Base-by-base conservation (phyloP, 2,797 vertebrate genomes). In the Okamejei kenojei region DNA sequence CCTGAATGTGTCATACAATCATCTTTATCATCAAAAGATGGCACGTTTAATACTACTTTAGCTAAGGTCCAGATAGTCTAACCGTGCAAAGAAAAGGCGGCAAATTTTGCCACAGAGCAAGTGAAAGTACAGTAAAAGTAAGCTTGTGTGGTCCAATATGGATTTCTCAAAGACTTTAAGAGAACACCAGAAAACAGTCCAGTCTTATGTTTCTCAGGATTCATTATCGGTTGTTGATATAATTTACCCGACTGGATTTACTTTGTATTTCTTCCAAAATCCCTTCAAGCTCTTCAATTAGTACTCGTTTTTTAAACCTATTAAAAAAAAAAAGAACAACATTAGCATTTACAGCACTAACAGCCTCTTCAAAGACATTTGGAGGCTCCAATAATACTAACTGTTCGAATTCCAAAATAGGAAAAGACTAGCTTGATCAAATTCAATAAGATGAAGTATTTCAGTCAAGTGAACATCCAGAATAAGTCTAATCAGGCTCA, bases 291-390 rank as follows among this genome's bases (percentile, higher is more conserved):
- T 99, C 98, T 96, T 99, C 98, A 93, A 99, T 98, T 94, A 99
- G 97, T 96, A 99, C 98, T 65, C 98, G 96, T 95, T 99, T 99
- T 96, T 99, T 99, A 96, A 99, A 99, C 96, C 98, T 99, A 95
- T n/a, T 88, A 91, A 93, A 94, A 94, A 93, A 93, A 93, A 93
- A 93, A 11, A 93, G 29, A 93, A 45, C 6, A 82, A 1, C 63
- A 9, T 80, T 88, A 71, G 68, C n/a, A 19, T 13, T 23, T 21
- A 74, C 54, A 54, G n/a, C 81, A 86, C 23, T 9, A 65, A 21
- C 26, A 35, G 65, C 9, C 0, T 68, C 26, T 17, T 68, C n/a
- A 32, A n/a, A 10, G 29, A 3, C 29, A 88, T 17, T 65, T 19
- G 78, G 32, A 79, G 78, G 61, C 81, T 8, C 10, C 63, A 79